phyloP scores from a whole-genome alignment of 35 echinoderm and acorn worm species.

The Lytechinus variegatus region DNA sequence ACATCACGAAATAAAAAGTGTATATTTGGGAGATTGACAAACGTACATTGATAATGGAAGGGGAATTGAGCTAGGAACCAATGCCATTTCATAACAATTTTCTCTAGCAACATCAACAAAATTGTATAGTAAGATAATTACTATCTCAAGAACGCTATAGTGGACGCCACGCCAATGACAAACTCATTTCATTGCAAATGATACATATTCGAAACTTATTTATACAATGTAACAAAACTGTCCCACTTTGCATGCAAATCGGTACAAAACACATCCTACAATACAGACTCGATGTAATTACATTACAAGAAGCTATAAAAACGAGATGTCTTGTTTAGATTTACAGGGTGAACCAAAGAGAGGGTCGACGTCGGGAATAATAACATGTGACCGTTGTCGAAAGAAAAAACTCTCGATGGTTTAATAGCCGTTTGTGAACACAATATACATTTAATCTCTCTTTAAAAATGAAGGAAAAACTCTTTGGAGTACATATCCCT shows the following conservation, averaged over 20 bases:
- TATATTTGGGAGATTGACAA: too few species aligned
- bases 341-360: neutral
- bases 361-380: neutral
- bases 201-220: neutral
- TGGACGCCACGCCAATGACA: neutral
- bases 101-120: neutral
- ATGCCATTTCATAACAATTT: neutral
- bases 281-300: neutral
- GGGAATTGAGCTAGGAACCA: neutral
- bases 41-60: too few species aligned
- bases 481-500: constrained; percentile 22
- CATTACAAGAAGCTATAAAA: constrained; percentile 15
- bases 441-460: constrained; percentile 44
- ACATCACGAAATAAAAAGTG: too few species aligned
- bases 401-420: neutral
- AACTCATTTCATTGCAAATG: neutral
- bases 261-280: neutral
- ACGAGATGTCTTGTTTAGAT: constrained; percentile 23
- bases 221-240: neutral
- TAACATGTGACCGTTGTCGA: neutral
- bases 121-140: neutral
- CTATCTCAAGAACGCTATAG: neutral
- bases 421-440: constrained; percentile 28
- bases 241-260: neutral
- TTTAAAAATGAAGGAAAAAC: constrained; percentile 21